Percentiles rank a stretch among this genome's conserved stretches.
These are phyloP conservation scores for Perizoma affinitatum DNA, from an alignment of 2,888 invertebrate genomes.

Conservation along the genomic window DNA sequence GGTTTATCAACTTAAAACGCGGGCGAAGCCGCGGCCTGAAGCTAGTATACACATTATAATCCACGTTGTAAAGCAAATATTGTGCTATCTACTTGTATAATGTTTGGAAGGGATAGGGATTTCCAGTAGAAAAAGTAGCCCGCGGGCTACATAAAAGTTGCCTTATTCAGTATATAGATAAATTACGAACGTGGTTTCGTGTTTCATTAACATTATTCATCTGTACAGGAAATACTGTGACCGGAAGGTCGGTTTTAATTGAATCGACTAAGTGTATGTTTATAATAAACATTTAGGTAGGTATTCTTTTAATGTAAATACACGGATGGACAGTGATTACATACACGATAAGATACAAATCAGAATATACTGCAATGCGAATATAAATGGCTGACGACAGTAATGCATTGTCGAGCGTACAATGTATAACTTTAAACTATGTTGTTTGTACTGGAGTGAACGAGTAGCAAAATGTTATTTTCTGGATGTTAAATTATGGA, in stretches of 20 bases:
- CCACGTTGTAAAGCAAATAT: too few species aligned
- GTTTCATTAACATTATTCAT: constrained; percentile 36
- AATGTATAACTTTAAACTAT: constrained; percentile 8
- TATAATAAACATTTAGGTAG: constrained; percentile 20
- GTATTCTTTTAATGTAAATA: constrained; percentile 20
- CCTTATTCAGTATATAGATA: constrained; percentile 33
- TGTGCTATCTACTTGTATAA: background rate
- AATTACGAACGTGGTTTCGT: constrained; percentile 30
- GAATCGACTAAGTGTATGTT: constrained; percentile 24
- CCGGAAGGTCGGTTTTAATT: constrained; percentile 37
- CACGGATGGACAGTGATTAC: constrained; percentile 13
- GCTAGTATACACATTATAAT: too few species aligned
- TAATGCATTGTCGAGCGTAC: constrained; percentile 25
- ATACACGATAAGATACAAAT: constrained; percentile 19
- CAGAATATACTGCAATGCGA: constrained; percentile 24
- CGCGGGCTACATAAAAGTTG: constrained; percentile 7
- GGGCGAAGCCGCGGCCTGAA: too few species aligned
- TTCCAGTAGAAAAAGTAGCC: constrained; percentile 1
- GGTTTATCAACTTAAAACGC: too few species aligned
- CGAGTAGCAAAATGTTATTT: background rate
- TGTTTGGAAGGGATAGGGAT: background rate
- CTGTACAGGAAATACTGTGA: constrained; percentile 34
- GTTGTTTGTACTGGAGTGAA: background rate
- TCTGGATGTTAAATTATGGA: constrained; percentile 1
- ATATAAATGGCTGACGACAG: constrained; percentile 22